Conservation (phyloP, 2,113 vertebrate species). For the Sebastes fasciatus region DNA sequence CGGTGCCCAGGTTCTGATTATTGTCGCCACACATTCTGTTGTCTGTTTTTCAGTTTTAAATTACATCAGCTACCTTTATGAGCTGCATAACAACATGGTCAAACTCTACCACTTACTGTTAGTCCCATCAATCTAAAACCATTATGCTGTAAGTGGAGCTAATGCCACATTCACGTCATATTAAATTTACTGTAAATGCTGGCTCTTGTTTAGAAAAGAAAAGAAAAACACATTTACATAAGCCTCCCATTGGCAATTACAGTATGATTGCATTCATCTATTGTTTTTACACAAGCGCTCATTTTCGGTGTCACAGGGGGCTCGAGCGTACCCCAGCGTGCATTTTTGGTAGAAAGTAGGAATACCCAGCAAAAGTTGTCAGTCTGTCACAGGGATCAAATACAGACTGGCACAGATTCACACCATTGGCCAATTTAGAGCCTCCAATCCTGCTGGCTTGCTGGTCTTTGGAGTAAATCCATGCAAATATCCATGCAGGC, state of each 20-base stretch:
- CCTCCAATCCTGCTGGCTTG: conserved; percentile 34
- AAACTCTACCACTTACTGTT: conserved; percentile 8
- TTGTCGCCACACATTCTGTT: conserved; percentile 1
- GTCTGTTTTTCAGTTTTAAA: conserved; percentile 13
- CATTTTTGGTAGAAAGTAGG: background rate
- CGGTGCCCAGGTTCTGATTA: background rate
- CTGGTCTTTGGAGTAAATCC: conserved; percentile 62
- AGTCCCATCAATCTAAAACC: conserved; percentile 12
- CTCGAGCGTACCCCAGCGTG: background rate
- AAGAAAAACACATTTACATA: background rate
- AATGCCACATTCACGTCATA: conserved; percentile 3
- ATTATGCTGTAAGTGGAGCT: background rate
- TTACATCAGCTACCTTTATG: conserved; percentile 10
- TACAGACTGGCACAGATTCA: conserved; percentile 24
- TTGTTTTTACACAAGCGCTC: background rate
- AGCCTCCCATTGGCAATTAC: background rate
- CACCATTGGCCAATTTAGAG: conserved; percentile 31
- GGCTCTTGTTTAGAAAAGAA: background rate
- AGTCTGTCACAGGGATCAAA: conserved; percentile 17
- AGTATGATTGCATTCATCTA: background rate
- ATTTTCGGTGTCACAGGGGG: background rate
- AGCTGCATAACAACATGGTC: background rate
- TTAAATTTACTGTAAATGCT: conserved; percentile 25
- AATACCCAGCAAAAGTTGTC: background rate
- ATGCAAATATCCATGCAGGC: conserved; percentile 36